Evolutionary conservation across 2,888 invertebrate species (phyloP).

Genomic region (Andrena praecox): DNA sequence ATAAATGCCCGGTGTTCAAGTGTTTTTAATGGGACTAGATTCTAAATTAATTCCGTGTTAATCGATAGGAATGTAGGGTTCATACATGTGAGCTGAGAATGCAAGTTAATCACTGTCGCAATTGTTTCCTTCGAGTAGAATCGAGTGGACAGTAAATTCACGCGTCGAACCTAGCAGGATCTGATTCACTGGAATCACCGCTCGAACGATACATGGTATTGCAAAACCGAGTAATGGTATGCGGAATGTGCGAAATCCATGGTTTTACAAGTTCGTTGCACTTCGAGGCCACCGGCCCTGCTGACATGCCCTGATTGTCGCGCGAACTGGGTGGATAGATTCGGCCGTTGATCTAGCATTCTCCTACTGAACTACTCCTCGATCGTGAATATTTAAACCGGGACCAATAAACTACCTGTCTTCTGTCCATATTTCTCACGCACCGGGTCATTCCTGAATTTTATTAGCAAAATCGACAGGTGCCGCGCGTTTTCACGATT

Average conservation of each 20-base stretch:
- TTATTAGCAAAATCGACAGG: not conserved
- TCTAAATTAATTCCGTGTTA: not conserved
- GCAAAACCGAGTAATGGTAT: slow-evolving; percentile 57
- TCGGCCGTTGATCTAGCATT: slow-evolving; percentile 58
- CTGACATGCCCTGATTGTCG: slow-evolving; percentile 72
- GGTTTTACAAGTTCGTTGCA: slow-evolving; percentile 68
- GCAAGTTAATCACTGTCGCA: not conserved
- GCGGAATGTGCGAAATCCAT: slow-evolving; percentile 70
- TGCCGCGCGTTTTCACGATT: not conserved
- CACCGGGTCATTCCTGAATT: not conserved
- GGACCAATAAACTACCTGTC: not conserved
- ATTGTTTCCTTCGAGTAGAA: not conserved
- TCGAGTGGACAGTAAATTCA: not conserved
- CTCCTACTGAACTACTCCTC: slow-evolving; percentile 39
- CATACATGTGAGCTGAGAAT: not conserved
- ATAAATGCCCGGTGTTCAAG: not conserved
- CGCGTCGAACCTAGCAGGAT: slow-evolving; percentile 20
- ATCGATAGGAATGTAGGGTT: slow-evolving; percentile 5
- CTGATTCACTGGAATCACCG: slow-evolving; percentile 38
- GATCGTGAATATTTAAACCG: slow-evolving; percentile 29
- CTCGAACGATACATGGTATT: slow-evolving; percentile 38
- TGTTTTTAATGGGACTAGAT: not conserved
- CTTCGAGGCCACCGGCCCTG: slow-evolving; percentile 67
- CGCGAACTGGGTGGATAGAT: slow-evolving; percentile 63
- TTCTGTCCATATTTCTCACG: not conserved